phyloP scores from a whole-genome alignment of 2,113 vertebrate species.

The Tautogolabrus adspersus region DNA sequence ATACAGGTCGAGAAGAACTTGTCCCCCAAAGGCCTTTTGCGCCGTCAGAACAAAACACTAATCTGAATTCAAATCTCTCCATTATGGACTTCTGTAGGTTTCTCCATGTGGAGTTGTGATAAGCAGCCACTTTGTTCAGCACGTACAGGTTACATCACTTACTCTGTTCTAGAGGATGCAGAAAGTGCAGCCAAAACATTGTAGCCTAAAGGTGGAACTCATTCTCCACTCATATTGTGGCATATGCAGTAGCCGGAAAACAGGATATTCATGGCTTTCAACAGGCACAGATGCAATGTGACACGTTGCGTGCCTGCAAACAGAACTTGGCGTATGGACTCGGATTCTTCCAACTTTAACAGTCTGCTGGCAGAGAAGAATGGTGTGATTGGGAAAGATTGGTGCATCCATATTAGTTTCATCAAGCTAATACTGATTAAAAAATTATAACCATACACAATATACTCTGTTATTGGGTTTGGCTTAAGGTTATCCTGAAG shows the following conservation, averaged over 20 bases:
- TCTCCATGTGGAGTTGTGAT: background rate
- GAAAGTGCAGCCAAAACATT: constrained; percentile 23
- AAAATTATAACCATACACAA: background rate
- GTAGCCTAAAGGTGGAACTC: constrained; percentile 20
- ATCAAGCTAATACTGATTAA: background rate
- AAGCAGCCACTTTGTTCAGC: constrained; percentile 18
- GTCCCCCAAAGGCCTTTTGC: background rate
- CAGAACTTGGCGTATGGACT: constrained; percentile 23
- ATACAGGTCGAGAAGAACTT: background rate
- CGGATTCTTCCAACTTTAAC: background rate
- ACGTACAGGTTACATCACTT: constrained; percentile 16
- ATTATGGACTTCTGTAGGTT: background rate
- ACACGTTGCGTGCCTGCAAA: constrained; percentile 5
- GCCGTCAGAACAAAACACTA: constrained; percentile 4
- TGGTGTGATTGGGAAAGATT: background rate
- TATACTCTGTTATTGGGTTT: background rate
- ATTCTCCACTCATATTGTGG: constrained; percentile 21
- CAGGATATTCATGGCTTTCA: background rate
- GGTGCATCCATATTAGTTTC: background rate
- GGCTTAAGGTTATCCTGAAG: background rate
- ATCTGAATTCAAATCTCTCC: constrained; percentile 5
- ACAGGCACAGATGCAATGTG: background rate
- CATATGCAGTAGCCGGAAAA: background rate
- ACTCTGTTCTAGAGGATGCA: background rate
- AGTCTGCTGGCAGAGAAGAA: constrained; percentile 1